Base-by-base conservation (phyloP, 2,888 invertebrate genomes). In the Strigamia crassipes region DNA sequence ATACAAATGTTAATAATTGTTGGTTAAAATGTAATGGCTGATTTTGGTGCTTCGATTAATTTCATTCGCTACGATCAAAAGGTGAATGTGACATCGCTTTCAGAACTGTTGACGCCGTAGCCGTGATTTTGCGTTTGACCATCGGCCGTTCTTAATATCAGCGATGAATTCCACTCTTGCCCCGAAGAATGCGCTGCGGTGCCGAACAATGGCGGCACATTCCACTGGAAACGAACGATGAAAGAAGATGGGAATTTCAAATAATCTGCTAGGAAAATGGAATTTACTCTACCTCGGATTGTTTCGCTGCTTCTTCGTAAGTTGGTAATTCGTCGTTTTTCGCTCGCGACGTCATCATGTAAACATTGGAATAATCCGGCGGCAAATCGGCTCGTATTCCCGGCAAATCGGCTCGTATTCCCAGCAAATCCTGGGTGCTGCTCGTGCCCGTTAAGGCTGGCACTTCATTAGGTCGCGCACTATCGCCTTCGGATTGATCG, bases 301-400 rank as follows among this genome's bases (percentile, higher is more conserved):
- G 79, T 12, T 38, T 31, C 77, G 80, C 42, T 27, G 83, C 81
- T 80, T 83, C 83, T n/a, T 83, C 83, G 78, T 83, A 83, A 23
- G 83, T 79, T 6, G 83, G 83, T 18, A 83, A 83, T 81, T 83
- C 23, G 15, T 21, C 5, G 23, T 41, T 4, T 23, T 10, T 15
- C 4, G 66, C 66, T 3, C 23, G n/a, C 12, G 66, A 6, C 8
- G 12, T 38, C 13, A 77, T 81, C 18, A 41, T 41, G 41, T 73
- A 77, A 41, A 81, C 34, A 38, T 81, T 77, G 13, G 21, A 38
- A n/a, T 81, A 81, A 1, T 38, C 38, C 1, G 81, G 81, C 18
- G 81, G 81, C 31, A 41, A 23, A 21, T 81, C 81, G 18, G 1
- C 18, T 1, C 9, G 23, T 23, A 4, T 18, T 21, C 23, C 23